Conservation (phyloP, 2,888 invertebrate species). For the Agonum fuliginosum region DNA sequence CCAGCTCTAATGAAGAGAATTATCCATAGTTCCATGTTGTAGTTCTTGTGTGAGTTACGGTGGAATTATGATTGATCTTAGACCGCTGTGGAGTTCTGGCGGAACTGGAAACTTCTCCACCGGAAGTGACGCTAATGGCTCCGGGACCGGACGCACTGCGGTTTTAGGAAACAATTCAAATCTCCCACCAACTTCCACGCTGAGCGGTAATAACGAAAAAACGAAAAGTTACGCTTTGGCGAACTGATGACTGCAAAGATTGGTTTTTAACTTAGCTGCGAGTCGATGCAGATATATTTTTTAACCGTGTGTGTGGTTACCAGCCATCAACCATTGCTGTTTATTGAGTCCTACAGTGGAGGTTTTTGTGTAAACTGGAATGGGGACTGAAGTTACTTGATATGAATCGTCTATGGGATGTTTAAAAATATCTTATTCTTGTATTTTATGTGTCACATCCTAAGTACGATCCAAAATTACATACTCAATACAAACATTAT, state of each 20-base stretch:
- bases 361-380: neutral
- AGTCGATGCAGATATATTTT: no score
- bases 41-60: no score
- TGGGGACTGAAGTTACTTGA: no score
- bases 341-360: neutral
- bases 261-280: no score
- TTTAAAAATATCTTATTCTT: no score
- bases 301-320: no score
- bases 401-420: no score
- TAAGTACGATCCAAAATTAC: no score
- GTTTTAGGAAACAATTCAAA: conserved; percentile 54
- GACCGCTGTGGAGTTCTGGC: conserved; percentile 5
- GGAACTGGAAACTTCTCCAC: conserved; percentile 44
- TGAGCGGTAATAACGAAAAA: neutral
- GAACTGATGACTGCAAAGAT: neutral
- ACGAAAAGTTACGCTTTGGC: neutral
- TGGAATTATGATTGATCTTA: conserved; percentile 54
- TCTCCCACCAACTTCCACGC: neutral
- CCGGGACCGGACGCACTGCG: conserved; percentile 49
- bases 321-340: no score
- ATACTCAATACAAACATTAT: no score
- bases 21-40: no score
- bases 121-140: conserved; percentile 55
- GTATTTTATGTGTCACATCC: no score
- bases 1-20: conserved; percentile 5